Conservation (phyloP, 2,113 vertebrate species). For the Ctenomys sociabilis region DNA sequence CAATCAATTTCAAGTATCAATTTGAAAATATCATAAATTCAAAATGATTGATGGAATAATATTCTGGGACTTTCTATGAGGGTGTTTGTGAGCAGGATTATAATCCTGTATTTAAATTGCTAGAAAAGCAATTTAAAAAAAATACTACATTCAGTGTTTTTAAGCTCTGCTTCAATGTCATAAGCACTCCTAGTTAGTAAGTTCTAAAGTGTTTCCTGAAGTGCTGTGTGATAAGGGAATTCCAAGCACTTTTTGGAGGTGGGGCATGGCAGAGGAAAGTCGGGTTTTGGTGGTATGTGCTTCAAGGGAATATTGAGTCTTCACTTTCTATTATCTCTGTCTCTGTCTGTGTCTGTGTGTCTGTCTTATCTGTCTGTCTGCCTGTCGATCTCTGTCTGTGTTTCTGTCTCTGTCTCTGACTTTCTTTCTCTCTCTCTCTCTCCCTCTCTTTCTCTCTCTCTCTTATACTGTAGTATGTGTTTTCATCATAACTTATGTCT, state of each 20-base stretch:
- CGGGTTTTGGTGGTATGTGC: background rate
- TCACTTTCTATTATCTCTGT: background rate
- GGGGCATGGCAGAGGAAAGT: background rate
- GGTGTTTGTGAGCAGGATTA: background rate
- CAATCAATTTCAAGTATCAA: background rate
- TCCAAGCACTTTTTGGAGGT: background rate
- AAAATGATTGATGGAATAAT: background rate
- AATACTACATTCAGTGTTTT: background rate
- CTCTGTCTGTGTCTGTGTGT: rapidly evolving
- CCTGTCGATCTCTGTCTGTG: background rate
- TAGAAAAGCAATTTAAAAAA: background rate
- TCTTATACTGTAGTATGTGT: too few relatives aligned
- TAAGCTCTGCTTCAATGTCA: background rate
- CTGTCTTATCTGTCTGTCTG: background rate
- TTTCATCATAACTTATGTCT: background rate
- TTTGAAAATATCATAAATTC: background rate
- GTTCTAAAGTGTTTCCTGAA: background rate
- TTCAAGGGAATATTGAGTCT: background rate
- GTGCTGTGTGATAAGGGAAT: background rate
- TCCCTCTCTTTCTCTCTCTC: background rate
- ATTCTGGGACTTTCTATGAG: background rate
- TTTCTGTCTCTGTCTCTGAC: too few relatives aligned
- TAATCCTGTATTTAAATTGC: background rate
- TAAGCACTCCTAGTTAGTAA: background rate
- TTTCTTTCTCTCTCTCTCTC: background rate